Evolutionary conservation across 2,113 vertebrate species (phyloP), one percentile per base, ranked within the genome.

Genomic region (Urocynchramus pylzowi): DNA sequence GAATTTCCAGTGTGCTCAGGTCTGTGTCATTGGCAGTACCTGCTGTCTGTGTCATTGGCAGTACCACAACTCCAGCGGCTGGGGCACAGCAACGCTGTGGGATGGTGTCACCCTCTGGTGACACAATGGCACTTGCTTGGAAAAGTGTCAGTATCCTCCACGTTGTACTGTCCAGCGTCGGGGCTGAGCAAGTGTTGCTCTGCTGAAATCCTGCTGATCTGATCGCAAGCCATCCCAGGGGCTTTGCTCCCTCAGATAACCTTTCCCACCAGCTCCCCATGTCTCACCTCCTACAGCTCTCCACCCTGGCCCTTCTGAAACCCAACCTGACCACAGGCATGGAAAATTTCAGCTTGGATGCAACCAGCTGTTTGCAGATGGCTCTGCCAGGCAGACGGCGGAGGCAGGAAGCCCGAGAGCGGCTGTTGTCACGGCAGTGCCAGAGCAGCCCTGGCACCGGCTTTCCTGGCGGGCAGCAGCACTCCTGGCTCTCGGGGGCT

Each of bases 101-200:
- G 47, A 24, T 24, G 11, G 30, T 22, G 3, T 76, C 80, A 60
- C 67, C 63, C n/a, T 68, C 73, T 47, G 39, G 64, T 47, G 91
- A 84, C 60, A 78, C n/a, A 49, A 24, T 74, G 31, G 54, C 41
- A 13, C 23, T 33, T 17, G 52, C 57, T n/a, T 64, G 50, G 60
- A 41, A 35, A 42, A 67, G 7, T 15, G 57, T 2, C 27, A 6
- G 28, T 21, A 10, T 33, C 11, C 68, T 53, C 13, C 5, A 14
- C 0, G 0, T 19, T 0, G 1, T 11, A 24, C 5, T 0, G 1
- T 33, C 30, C 53, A 54, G 39, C 37, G 28, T 54, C 19, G 16
- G 31, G 2, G 17, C 41, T 56, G 24, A 91, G 30, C 33, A 39
- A 39, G 21, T 6, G 57, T 9, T 47, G 42, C 12, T 54, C 30